Evolutionary conservation across 2,888 invertebrate genomes (phyloP).

Genomic region (Pecten maximus): DNA sequence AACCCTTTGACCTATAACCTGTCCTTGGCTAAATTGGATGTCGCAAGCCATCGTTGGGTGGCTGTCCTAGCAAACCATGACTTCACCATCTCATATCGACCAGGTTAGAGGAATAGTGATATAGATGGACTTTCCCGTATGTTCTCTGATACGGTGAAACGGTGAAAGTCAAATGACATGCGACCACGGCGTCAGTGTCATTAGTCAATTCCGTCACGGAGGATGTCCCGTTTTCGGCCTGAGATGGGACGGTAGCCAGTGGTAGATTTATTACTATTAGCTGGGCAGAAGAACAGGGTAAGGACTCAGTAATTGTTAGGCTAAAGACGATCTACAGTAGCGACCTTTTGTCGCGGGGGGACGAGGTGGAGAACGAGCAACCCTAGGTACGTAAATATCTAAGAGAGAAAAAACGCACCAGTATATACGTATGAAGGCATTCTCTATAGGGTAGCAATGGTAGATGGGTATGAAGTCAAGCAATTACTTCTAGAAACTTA

Average conservation of each 20-base stretch:
- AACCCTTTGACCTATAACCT: slow-evolving; percentile 47
- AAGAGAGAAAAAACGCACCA: not conserved
- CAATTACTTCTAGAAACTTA: slow-evolving; percentile 22
- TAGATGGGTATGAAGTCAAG: not conserved
- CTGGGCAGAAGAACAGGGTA: slow-evolving; percentile 36
- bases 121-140: slow-evolving; percentile 37
- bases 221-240: not conserved
- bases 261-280: not conserved
- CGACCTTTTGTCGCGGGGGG: not conserved
- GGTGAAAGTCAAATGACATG: not conserved
- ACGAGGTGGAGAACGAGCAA: not conserved
- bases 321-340: not conserved
- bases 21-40: slow-evolving; percentile 46
- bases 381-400: slow-evolving; percentile 9
- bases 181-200: not conserved
- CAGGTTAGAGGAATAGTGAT: slow-evolving; percentile 44
- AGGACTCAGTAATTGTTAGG: not conserved
- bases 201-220: not conserved
- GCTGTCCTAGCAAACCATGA: slow-evolving; percentile 40
- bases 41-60: slow-evolving; percentile 49
- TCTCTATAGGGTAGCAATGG: slow-evolving; percentile 11
- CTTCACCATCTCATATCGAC: slow-evolving; percentile 42
- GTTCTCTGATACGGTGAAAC: not conserved
- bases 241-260: not conserved
- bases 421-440: not conserved